A percentile compares a stretch with the other conserved stretches of the same genome.
phyloP scores from a whole-genome alignment of 1,140 invertebrate species.

The Eufriesea mexicana region DNA sequence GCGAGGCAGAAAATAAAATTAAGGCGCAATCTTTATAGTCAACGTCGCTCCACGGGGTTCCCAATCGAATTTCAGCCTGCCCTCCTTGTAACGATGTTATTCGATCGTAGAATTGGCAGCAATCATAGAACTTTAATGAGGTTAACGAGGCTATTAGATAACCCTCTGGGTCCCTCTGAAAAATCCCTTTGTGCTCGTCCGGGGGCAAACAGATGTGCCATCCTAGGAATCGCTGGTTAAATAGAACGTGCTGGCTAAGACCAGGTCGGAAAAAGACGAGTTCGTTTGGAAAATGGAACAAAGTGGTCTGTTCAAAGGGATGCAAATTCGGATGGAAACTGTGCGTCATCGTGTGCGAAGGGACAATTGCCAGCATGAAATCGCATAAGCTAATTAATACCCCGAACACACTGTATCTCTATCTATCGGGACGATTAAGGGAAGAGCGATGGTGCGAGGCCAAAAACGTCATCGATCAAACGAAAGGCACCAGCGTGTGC shows the following conservation, averaged over 20 bases:
- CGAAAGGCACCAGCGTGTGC: background rate
- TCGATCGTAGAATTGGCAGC: constrained; percentile 41
- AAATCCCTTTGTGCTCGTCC: constrained; percentile 35
- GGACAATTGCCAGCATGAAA: background rate
- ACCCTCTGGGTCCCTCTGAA: background rate
- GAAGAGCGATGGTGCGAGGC: too few species aligned
- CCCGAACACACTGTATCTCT: too few species aligned
- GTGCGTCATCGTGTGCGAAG: background rate
- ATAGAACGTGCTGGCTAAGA: background rate
- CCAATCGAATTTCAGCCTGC: constrained; percentile 45
- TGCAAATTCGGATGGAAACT: background rate
- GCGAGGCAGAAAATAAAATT: constrained; percentile 38
- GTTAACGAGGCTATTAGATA: constrained; percentile 51
- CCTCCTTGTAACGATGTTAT: constrained; percentile 34
- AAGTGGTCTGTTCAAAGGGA: background rate
- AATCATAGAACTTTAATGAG: constrained; percentile 47
- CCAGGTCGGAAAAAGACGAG: background rate
- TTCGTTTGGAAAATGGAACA: background rate
- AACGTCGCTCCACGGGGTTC: background rate
- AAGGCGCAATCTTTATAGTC: constrained; percentile 43
- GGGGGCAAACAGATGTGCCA: constrained; percentile 9
- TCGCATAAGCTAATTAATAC: background rate
- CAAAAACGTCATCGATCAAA: constrained; percentile 40
- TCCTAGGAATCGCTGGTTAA: background rate
- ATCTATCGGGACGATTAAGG: too few species aligned